These are phyloP conservation scores for Podarcis muralis DNA, from an alignment of 2,113 vertebrate genomes.

Conservation along the genomic window DNA sequence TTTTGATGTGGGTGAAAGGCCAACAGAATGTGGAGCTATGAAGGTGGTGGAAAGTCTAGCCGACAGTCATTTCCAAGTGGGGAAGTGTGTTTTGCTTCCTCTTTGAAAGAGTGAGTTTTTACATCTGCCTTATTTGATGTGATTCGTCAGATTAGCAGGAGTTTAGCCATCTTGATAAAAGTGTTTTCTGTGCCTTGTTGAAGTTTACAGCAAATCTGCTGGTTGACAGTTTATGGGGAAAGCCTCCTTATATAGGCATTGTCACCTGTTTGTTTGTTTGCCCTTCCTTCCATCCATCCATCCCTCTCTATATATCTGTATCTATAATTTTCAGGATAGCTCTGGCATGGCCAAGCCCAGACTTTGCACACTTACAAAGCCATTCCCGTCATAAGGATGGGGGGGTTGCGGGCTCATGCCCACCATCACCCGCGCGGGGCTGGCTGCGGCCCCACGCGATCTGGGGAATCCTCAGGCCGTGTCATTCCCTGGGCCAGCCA, in stretches of 20 bases:
- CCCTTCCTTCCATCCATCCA: no score
- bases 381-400: no score
- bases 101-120: conserved; percentile 50
- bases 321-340: background rate
- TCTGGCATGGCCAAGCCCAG: background rate
- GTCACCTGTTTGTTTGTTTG: no score
- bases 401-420: no score
- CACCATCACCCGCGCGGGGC: no score
- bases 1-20: conserved; percentile 38
- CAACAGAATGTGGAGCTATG: conserved; percentile 37
- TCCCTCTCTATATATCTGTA: no score
- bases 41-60: background rate
- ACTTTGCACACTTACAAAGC: background rate
- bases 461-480: no score
- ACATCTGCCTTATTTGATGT: conserved; percentile 43
- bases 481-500: no score
- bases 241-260: background rate
- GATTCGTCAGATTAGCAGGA: conserved; percentile 61
- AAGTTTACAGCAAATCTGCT: conserved; percentile 57
- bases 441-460: no score
- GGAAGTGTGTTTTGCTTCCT: conserved; percentile 6
- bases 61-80: conserved; percentile 43
- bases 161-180: conserved; percentile 35
- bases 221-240: conserved; percentile 31
- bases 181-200: conserved; percentile 41